Conservation (phyloP, 2,888 invertebrate genomes). For the Lomographa bimaculata region DNA sequence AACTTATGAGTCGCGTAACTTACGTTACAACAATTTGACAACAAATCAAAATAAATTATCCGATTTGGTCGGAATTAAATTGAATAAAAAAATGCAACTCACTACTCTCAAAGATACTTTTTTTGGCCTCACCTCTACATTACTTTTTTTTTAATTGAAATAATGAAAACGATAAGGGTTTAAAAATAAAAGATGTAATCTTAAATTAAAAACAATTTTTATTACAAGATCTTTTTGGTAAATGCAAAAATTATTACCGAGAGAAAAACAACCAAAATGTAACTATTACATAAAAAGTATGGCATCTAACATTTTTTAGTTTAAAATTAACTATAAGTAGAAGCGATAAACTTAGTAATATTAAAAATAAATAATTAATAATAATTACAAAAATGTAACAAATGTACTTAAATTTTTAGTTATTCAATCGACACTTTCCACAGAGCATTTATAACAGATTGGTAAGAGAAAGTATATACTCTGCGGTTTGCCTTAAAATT, state of each 20-base stretch:
- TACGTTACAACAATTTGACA: too few relatives aligned
- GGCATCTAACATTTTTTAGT: slow-evolving; percentile 62
- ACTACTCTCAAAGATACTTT: too few relatives aligned
- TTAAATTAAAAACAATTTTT: slow-evolving; percentile 60
- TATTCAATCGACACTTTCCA: slow-evolving; percentile 54
- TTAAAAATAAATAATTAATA: slow-evolving; percentile 56
- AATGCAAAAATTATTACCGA: slow-evolving; percentile 74
- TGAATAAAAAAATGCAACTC: too few relatives aligned
- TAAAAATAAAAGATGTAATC: slow-evolving; percentile 40
- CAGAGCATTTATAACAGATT: slow-evolving; percentile 39
- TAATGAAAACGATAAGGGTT: too few relatives aligned
- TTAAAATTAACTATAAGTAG: slow-evolving; percentile 61
- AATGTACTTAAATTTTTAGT: slow-evolving; percentile 40
- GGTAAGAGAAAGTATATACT: not conserved
- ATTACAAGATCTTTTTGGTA: slow-evolving; percentile 77
- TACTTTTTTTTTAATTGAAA: too few relatives aligned
- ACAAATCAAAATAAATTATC: too few relatives aligned
- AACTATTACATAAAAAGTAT: slow-evolving; percentile 56
- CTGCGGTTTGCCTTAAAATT: slow-evolving; percentile 34
- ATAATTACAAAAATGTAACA: slow-evolving; percentile 62
- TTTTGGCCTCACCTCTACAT: too few relatives aligned
- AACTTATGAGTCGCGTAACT: too few relatives aligned
- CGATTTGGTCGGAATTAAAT: too few relatives aligned
- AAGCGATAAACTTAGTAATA: slow-evolving; percentile 66
- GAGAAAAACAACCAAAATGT: slow-evolving; percentile 67